Conservation (phyloP, 2,113 vertebrate genomes). For the Emydura subglobosa region DNA sequence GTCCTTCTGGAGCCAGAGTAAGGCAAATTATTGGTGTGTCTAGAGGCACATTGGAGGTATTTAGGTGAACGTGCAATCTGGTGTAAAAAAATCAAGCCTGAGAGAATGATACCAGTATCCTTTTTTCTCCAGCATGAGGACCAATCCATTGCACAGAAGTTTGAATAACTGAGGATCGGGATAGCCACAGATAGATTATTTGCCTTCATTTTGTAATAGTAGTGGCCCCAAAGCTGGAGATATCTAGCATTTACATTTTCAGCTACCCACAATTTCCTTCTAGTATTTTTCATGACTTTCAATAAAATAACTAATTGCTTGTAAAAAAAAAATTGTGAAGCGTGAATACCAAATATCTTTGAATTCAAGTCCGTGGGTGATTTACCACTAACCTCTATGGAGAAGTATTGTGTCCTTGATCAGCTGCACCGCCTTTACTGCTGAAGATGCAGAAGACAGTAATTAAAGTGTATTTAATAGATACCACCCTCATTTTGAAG, state of each 20-base stretch:
- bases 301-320: background rate
- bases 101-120: background rate
- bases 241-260: background rate
- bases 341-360: background rate
- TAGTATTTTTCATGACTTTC: background rate
- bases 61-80: background rate
- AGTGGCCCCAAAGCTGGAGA: background rate
- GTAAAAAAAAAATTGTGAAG: background rate
- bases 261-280: background rate
- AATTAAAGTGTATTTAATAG: conserved; percentile 64
- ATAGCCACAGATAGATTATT: background rate
- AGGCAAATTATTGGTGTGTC: background rate
- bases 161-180: background rate
- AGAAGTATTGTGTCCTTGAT: background rate
- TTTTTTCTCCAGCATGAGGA: background rate
- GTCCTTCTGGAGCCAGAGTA: background rate
- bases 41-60: background rate
- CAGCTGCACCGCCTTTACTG: background rate
- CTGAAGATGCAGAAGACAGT: conserved; percentile 4
- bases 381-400: background rate
- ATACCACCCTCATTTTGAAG: conserved; percentile 48
- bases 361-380: background rate
- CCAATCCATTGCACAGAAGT: background rate
- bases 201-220: background rate
- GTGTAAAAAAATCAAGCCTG: background rate